Conservation (phyloP, 53 echinoderm and acorn worm species). For the Echinarachnius parma region DNA sequence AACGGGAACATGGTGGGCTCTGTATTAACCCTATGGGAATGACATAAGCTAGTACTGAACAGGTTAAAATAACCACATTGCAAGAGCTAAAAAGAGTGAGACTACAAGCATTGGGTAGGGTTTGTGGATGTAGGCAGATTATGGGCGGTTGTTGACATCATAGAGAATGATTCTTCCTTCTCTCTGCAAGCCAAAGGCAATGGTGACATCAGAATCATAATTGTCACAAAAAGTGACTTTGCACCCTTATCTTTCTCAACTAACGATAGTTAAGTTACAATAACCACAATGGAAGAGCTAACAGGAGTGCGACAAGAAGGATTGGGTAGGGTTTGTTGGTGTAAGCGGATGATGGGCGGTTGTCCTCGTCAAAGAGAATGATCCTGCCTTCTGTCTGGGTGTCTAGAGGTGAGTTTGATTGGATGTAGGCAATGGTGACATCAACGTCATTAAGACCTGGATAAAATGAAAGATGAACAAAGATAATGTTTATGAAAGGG, state of each 20-base stretch:
- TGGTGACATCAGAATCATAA: no score
- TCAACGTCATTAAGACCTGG: conserved; percentile 45
- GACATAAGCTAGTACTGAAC: no score
- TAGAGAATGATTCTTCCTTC: conserved; percentile 30
- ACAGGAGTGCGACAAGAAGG: no score
- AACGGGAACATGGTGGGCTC: no score
- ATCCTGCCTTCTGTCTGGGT: conserved; percentile 4
- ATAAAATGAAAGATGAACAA: neutral
- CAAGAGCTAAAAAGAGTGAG: no score
- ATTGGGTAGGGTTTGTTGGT: neutral
- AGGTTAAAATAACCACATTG: no score
- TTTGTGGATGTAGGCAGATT: neutral
- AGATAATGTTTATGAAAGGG: conserved; percentile 4
- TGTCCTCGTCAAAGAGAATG: conserved; percentile 22
- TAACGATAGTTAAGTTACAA: no score
- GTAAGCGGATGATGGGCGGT: neutral
- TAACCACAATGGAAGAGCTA: no score
- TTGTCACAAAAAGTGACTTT: no score
- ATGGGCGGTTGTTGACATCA: conserved; percentile 8
- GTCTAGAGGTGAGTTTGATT: conserved; percentile 32
- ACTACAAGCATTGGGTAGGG: neutral
- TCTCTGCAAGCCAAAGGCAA: no score
- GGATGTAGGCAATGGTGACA: conserved; percentile 28
- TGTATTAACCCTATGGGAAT: no score
- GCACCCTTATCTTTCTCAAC: no score